Evolutionary conservation across 2,113 vertebrate species (phyloP).

Genomic region (Notiomystis cincta): DNA sequence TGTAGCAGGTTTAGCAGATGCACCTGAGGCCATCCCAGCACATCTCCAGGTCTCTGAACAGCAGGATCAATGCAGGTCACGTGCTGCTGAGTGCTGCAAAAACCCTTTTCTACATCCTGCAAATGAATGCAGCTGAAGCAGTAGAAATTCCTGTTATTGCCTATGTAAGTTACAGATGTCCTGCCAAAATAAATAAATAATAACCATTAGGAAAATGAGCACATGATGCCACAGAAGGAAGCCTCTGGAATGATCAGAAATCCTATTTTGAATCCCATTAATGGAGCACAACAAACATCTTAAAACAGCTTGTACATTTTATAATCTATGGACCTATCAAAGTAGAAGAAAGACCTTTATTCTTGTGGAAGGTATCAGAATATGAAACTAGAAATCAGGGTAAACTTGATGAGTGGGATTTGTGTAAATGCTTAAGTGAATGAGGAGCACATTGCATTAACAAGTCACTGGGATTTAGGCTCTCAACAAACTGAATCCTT

Average conservation of each 20-base stretch:
- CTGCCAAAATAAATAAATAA: slow-evolving; percentile 2
- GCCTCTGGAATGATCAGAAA: background rate
- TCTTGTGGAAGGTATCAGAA: background rate
- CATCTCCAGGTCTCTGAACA: background rate
- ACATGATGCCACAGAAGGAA: background rate
- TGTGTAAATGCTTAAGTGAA: background rate
- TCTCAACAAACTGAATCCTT: background rate
- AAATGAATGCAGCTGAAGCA: background rate
- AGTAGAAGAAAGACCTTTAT: background rate
- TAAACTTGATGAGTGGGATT: background rate
- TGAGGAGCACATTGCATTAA: background rate
- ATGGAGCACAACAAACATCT: background rate
- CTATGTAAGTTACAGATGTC: background rate
- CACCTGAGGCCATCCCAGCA: background rate
- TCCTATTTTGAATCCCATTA: background rate
- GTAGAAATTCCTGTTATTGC: background rate
- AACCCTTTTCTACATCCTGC: background rate
- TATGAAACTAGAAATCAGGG: background rate
- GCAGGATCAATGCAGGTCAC: background rate
- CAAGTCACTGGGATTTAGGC: background rate
- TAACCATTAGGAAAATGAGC: background rate
- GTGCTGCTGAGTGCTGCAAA: background rate
- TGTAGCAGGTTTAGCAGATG: background rate
- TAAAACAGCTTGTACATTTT: background rate
- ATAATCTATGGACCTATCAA: background rate